A percentile compares a stretch with the other conserved stretches of the same genome.
Conservation (phyloP, 2,797 vertebrate genomes). For the Diceros bicornis region DNA sequence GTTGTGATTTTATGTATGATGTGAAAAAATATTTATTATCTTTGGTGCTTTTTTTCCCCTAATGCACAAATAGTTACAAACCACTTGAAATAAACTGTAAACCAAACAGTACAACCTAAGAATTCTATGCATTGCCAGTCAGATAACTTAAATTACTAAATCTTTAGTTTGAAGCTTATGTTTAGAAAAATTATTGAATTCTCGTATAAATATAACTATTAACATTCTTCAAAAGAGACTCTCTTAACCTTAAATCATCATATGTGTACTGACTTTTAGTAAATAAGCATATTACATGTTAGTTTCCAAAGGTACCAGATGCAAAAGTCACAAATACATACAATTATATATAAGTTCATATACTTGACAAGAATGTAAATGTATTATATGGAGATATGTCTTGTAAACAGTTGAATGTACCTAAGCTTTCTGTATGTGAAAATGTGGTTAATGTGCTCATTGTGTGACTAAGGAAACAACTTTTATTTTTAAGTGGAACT, state of each 20-base stretch:
- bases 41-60: conserved; percentile 77
- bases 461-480: conserved; percentile 85
- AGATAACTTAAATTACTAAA: conserved; percentile 73
- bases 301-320: conserved; percentile 85
- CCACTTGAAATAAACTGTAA: conserved; percentile 71
- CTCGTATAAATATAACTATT: conserved; percentile 71
- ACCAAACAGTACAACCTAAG: conserved; percentile 38
- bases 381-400: conserved; percentile 79
- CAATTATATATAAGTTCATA: conserved; percentile 75
- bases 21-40: conserved; percentile 70
- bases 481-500: conserved; percentile 76
- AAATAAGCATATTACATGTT: conserved; percentile 77
- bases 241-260: conserved; percentile 73
- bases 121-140: conserved; percentile 69
- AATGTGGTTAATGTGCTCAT: conserved; percentile 75
- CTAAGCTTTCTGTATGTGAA: conserved; percentile 83
- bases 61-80: conserved; percentile 68
- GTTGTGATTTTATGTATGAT: conserved; percentile 79
- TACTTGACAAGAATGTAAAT: conserved; percentile 85
- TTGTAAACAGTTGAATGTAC: conserved; percentile 87
- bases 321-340: conserved; percentile 77
- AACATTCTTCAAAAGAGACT: conserved; percentile 70
- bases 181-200: conserved; percentile 74
- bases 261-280: conserved; percentile 79
- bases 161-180: conserved; percentile 52